phyloP scores from a whole-genome alignment of 2,797 vertebrate species.

The Lepidocolaptes lacrymiger region DNA sequence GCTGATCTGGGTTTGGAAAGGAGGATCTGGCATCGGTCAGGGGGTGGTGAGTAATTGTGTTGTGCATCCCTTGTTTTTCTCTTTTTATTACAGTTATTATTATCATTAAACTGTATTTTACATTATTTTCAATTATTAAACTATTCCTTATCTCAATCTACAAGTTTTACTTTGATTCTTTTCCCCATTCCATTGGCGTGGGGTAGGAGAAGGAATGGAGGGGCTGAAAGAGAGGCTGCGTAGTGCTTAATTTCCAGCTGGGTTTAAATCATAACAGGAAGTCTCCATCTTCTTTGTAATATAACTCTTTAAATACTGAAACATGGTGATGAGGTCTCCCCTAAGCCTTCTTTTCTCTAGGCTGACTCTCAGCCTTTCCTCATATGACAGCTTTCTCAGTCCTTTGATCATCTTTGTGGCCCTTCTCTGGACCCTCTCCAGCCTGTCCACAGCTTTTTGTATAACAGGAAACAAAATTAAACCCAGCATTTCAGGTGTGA shows the following conservation, averaged over 20 bases:
- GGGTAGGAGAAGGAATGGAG: not conserved
- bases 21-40: fast-evolving
- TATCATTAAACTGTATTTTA: not conserved
- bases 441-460: not conserved
- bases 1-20: not conserved
- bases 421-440: not conserved
- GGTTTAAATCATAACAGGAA: not conserved
- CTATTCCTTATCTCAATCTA: not conserved
- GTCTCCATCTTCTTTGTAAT: not conserved
- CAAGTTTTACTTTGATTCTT: not conserved
- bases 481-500: not conserved
- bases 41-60: not conserved
- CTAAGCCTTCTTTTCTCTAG: not conserved
- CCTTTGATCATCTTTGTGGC: not conserved
- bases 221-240: not conserved
- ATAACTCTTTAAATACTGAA: not conserved
- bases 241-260: not conserved
- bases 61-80: not conserved
- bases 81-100: not conserved
- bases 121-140: not conserved
- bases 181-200: not conserved
- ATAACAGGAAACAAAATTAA: not conserved
- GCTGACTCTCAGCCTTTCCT: not conserved
- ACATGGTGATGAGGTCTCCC: not conserved
- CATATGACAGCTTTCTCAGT: not conserved